Evolutionary conservation across 1,140 invertebrate species (phyloP).

Genomic region (Zaprionus kolodkinae): DNA sequence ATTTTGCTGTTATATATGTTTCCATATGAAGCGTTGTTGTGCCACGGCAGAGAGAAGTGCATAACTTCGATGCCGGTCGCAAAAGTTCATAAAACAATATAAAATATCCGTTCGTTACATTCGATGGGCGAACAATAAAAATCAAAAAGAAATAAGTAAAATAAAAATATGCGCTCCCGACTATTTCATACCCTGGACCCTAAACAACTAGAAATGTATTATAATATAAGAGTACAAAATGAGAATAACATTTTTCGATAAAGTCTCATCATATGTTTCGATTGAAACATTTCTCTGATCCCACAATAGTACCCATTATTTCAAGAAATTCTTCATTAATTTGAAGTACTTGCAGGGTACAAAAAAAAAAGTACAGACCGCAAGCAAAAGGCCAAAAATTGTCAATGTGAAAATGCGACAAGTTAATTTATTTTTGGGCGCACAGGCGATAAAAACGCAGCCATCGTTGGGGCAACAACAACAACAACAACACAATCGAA

Average conservation of each 20-base stretch:
- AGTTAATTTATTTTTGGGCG: constrained; percentile 68
- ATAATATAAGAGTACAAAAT: neutral
- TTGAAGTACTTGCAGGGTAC: neutral
- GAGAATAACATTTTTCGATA: neutral
- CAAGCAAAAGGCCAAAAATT: constrained; percentile 53
- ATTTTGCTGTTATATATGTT: neutral
- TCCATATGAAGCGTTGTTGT: too few relatives aligned
- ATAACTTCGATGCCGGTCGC: constrained; percentile 36
- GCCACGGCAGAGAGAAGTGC: constrained; percentile 6
- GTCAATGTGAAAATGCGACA: constrained; percentile 69
- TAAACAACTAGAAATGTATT: neutral
- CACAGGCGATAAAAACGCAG: constrained; percentile 43
- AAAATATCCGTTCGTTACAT: constrained; percentile 56
- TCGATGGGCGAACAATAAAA: constrained; percentile 32
- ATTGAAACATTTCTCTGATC: too few relatives aligned
- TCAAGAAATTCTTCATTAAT: too few relatives aligned
- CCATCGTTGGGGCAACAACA: constrained; percentile 29
- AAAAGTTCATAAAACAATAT: constrained; percentile 77
- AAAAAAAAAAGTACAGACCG: constrained; percentile 34
- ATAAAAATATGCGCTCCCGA: neutral
- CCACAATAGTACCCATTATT: too few relatives aligned
- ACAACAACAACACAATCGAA: constrained; percentile 28
- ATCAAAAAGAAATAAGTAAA: constrained; percentile 10
- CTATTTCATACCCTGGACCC: neutral
- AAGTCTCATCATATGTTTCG: neutral